Base-by-base conservation (phyloP, 1,140 invertebrate species). In the Subanguina moxae region DNA sequence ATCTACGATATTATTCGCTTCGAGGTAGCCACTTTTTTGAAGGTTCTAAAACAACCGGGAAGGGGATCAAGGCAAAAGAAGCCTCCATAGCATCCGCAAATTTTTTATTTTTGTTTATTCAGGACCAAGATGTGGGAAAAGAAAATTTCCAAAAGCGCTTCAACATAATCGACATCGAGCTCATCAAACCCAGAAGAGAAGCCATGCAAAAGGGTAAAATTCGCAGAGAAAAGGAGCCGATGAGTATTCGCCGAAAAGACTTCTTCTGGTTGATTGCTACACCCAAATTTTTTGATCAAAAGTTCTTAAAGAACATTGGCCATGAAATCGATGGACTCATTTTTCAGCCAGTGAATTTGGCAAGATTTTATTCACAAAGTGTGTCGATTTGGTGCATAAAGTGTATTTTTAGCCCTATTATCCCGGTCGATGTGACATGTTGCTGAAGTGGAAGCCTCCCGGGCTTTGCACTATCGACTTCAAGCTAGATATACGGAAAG, bases 241-340 rank as follows among this genome's bases (percentile, higher is more conserved):
- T 87, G 68, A 83, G 84, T 70, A 80, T 87, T 7, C 70, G 85
- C 52, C 67, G 78, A 28, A 87, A 87, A 75, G 81, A 83, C 8
- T 87, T 87, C 75, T 87, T 80, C 78, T 89, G 90, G 58, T 83
- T 96, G 0, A 86, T 85, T 0, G 86, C 88, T 74, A 84, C 85
- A 17, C 85, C 88, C 13, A 88, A 87, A 79, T 84, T 97, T 19
- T 84, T 97, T 17, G 88, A 90, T 64, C 89, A 90, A 57, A 91
- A 92, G 79, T 97, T 98, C 84, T 87, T 89, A 0, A 88, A 88
- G 70, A 87, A 89, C 58, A 84, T 98, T 1, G 86, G 87, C 23
- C 96, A 99, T 81, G 93, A 97, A 84, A 93, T 94, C 0, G 96
- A 99, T 83, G 96, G 96, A 56, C 85, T 98, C 0, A 94, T 99